A percentile compares a stretch with the other conserved stretches of the same genome.
These are phyloP conservation scores for Diarsia dahlii DNA, from an alignment of 2,888 invertebrate genomes.

Conservation along the genomic window DNA sequence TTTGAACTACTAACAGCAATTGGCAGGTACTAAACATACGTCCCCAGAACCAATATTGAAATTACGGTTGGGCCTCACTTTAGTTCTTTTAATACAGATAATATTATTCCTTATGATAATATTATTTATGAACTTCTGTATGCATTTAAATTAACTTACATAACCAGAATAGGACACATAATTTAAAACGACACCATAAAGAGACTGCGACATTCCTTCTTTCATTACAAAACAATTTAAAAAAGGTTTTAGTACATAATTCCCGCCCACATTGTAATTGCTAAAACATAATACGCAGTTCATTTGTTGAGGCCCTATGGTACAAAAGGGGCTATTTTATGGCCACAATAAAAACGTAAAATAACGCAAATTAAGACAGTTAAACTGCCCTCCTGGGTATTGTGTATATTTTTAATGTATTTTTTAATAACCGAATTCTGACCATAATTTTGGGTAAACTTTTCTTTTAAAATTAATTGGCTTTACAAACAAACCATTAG, in stretches of 20 bases:
- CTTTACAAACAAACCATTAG: neutral
- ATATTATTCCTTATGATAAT: too few species aligned
- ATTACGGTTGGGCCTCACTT: too few species aligned
- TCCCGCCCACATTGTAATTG: slow-evolving; percentile 16
- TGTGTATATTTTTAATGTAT: slow-evolving; percentile 28
- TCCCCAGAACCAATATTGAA: too few species aligned
- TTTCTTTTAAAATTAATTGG: neutral
- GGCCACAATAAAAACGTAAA: slow-evolving; percentile 65
- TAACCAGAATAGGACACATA: neutral
- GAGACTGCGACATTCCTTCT: neutral
- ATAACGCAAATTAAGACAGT: slow-evolving; percentile 42
- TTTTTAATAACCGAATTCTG: slow-evolving; percentile 19
- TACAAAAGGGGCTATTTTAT: slow-evolving; percentile 37
- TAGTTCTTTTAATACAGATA: too few species aligned
- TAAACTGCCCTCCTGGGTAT: slow-evolving; percentile 14
- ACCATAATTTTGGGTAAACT: neutral
- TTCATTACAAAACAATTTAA: neutral
- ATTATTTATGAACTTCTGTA: too few species aligned
- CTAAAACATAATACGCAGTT: slow-evolving; percentile 24
- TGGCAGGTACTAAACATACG: too few species aligned
- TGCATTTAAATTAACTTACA: neutral
- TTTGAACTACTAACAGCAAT: neutral
- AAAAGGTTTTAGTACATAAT: slow-evolving; percentile 12
- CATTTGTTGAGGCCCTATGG: slow-evolving; percentile 13
- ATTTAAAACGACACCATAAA: neutral